Conservation (phyloP, 2,797 vertebrate genomes). For the Sphenodon punctatus region DNA sequence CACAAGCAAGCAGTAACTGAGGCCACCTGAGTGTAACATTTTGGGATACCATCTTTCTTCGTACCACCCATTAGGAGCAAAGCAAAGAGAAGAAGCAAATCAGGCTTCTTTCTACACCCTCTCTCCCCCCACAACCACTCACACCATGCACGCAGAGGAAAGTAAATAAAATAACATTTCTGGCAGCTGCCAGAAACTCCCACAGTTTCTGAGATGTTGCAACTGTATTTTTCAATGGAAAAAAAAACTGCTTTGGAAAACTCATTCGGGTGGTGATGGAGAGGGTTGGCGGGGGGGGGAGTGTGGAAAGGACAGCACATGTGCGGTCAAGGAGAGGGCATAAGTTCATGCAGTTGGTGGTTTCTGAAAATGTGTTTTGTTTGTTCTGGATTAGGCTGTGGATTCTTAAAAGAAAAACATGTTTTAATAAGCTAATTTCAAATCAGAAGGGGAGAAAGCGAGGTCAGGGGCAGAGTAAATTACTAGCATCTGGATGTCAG, state of each 20-base stretch:
- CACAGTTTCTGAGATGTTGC: conserved; percentile 34
- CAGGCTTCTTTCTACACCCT: not conserved
- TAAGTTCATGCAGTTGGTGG: conserved; percentile 66
- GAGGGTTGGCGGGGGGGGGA: conserved; percentile 6
- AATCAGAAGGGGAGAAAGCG: conserved; percentile 22
- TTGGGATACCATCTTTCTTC: too few relatives aligned
- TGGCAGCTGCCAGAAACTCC: conserved; percentile 23
- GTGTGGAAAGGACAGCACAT: not conserved
- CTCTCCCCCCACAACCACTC: not conserved
- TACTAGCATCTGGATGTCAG: conserved; percentile 45
- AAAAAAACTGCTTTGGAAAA: conserved; percentile 64
- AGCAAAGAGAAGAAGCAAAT: not conserved
- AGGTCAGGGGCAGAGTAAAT: conserved; percentile 53
- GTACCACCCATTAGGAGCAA: not conserved
- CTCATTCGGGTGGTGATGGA: conserved; percentile 14
- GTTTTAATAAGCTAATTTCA: conserved; percentile 63
- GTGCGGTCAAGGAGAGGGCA: conserved; percentile 67
- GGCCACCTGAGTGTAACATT: too few relatives aligned
- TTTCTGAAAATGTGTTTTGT: conserved; percentile 70
- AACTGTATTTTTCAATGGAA: conserved; percentile 55
- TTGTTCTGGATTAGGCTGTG: conserved; percentile 64
- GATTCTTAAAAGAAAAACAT: conserved; percentile 64
- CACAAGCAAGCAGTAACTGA: too few relatives aligned
- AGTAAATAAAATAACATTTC: conserved; percentile 50
- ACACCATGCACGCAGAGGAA: conserved; percentile 5